Base-by-base conservation (phyloP, 2,888 invertebrate species). In the Agriopis leucophaearia region DNA sequence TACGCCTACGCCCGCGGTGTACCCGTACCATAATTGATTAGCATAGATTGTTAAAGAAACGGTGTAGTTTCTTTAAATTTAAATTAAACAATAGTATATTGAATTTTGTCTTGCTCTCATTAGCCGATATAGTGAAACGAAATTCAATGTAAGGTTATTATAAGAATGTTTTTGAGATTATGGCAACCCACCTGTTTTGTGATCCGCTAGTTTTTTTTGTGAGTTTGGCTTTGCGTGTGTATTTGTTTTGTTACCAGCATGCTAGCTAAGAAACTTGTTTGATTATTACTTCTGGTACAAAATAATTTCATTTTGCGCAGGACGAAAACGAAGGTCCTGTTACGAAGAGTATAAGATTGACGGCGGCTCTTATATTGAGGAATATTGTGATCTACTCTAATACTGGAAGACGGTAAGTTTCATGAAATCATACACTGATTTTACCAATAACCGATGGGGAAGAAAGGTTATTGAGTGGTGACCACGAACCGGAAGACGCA, bases 251-350 rank as follows among this genome's bases (percentile, higher is more conserved):
- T 44, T 15, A 52, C 9, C 10, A 44, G 60, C 60, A 61, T 61
- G 51, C 36, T 52, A 35, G 36, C 8, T 40, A 35, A 27, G 5
- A 12, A 9, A 13, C 12, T 27, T 10, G 8, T 61, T 44, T 35
- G 0, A 13, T 18, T n/a, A 27, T 8, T 18, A 45, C 16, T 38
- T 35, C 38, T 6, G 13, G 5, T 15, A 15, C n/a, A 7, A 2
- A 55, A 7, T 5, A n/a, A 18, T 12, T 38, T 48, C 38, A 15
- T 12, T 47, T 65, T 50, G 13, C 38, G 92, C 92, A 98, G 98
- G 99, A 99, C 89, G 99, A 99, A 88, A 98, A 99, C 88, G 99
- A 99, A 94, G 99, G 99, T 51, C 99, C 99, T 54, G 99, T 99
- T 54, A 99, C 99, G 61, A 99, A 99, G 94, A 99, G 99, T 92